Evolutionary conservation across 2,888 invertebrate species (phyloP).

Genomic region (Plebejus argus): DNA sequence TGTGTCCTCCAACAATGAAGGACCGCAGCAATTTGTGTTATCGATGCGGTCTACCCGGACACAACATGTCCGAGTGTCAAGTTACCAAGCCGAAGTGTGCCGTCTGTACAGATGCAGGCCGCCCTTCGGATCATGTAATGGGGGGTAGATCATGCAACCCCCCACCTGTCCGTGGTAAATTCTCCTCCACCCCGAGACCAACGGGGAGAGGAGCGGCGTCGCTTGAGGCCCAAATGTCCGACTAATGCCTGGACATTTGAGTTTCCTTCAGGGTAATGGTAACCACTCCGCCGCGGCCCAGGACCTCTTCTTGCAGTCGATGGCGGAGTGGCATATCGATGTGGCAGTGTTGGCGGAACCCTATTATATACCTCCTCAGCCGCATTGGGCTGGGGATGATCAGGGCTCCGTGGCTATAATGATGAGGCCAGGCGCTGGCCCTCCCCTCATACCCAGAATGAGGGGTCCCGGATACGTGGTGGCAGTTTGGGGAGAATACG

Average conservation of each 20-base stretch:
- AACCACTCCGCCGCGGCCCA: constrained; percentile 21
- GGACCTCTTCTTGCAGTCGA: not conserved
- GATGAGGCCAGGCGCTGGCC: too few species aligned
- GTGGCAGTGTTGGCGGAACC: not conserved
- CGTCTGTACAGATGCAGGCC: too few species aligned
- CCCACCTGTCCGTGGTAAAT: not conserved
- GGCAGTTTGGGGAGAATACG: too few species aligned
- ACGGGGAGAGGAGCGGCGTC: not conserved
- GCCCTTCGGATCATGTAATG: too few species aligned
- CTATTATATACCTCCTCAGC: not conserved
- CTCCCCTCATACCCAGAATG: too few species aligned
- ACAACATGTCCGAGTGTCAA: too few species aligned
- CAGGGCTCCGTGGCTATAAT: not conserved
- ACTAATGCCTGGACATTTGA: not conserved
- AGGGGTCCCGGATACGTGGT: too few species aligned
- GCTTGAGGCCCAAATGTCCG: not conserved
- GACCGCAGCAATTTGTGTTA: too few species aligned
- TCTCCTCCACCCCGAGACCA: not conserved
- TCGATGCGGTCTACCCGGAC: too few species aligned
- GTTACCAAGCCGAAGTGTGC: too few species aligned
- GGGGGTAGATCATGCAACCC: not conserved
- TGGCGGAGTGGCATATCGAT: not conserved
- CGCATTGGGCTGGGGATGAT: not conserved
- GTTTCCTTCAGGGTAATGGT: not conserved
- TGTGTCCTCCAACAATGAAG: too few species aligned